Evolutionary conservation across 2,888 invertebrate genomes (phyloP).

Genomic region (Eupithecia vulgata): DNA sequence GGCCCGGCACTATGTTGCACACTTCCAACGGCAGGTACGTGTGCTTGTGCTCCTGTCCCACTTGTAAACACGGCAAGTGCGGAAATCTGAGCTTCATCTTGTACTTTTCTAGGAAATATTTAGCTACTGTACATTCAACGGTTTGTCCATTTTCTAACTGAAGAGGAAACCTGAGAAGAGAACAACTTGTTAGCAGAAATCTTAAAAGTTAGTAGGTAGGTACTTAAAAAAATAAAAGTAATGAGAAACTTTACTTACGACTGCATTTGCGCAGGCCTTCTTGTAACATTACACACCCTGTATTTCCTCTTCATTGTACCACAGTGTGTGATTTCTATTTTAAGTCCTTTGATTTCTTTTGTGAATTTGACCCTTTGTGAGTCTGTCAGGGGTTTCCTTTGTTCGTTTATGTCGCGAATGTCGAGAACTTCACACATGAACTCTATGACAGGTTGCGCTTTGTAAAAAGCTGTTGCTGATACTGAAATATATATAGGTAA

Average conservation of each 20-base stretch:
- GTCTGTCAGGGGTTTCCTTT: constrained; percentile 97
- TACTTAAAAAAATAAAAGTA: neutral
- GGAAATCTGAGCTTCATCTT: constrained; percentile 98
- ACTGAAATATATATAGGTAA: constrained; percentile 87
- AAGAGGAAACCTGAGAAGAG: constrained; percentile 88
- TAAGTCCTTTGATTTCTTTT: constrained; percentile 99
- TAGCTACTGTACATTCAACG: constrained; percentile 99
- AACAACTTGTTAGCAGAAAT: neutral
- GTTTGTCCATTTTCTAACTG: constrained; percentile 99
- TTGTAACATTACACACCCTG: constrained; percentile 99
- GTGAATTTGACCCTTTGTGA: constrained; percentile 99
- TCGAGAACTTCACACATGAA: constrained; percentile 99
- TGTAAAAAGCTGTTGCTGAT: constrained; percentile 99
- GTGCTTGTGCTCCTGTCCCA: constrained; percentile 99
- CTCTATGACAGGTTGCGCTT: constrained; percentile 99
- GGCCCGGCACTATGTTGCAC: constrained; percentile 99
- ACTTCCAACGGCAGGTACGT: constrained; percentile 99
- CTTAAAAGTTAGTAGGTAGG: neutral
- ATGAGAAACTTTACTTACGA: constrained; percentile 87
- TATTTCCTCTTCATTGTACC: constrained; percentile 99
- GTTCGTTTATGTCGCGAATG: constrained; percentile 97
- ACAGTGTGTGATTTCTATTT: constrained; percentile 99
- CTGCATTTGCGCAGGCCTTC: constrained; percentile 99
- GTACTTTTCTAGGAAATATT: constrained; percentile 99
- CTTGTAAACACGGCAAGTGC: constrained; percentile 99